Evolutionary conservation across 2,113 vertebrate genomes (phyloP).

Genomic region (Chionis minor): DNA sequence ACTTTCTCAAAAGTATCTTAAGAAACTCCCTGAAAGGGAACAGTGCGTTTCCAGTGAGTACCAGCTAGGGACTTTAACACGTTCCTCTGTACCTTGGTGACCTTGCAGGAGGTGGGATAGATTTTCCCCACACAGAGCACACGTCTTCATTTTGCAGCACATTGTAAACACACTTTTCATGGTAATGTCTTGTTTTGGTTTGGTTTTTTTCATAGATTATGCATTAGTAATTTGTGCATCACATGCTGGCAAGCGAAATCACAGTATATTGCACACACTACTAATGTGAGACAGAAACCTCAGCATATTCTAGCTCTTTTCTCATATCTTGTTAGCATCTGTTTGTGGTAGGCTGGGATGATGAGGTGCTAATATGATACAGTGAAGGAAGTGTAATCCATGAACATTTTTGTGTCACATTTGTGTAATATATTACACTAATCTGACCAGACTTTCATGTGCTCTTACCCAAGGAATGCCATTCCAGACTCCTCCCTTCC

Average conservation of each 20-base stretch:
- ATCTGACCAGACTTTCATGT: slow-evolving; percentile 70
- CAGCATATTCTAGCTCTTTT: slow-evolving; percentile 5
- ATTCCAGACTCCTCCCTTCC: slow-evolving; percentile 44
- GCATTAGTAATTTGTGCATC: slow-evolving; percentile 35
- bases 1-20: neutral
- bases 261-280: neutral
- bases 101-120: neutral
- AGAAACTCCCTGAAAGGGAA: neutral
- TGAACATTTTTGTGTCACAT: slow-evolving; percentile 71
- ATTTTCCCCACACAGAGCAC: neutral
- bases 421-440: slow-evolving; percentile 68
- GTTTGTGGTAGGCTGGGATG: slow-evolving; percentile 66
- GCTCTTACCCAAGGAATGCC: slow-evolving; percentile 60
- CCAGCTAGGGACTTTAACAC: neutral
- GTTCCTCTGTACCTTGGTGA: neutral
- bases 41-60: neutral
- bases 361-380: slow-evolving; percentile 74
- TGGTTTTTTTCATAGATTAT: neutral
- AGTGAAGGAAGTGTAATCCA: slow-evolving; percentile 70
- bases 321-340: slow-evolving; percentile 69
- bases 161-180: slow-evolving; percentile 35
- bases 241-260: neutral
- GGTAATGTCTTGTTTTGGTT: slow-evolving; percentile 30
- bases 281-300: slow-evolving; percentile 61
- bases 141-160: neutral